Evolutionary conservation across 2,888 invertebrate genomes (phyloP), one percentile per base, ranked within the genome.

Genomic region (Lepidocyrtoides sp.): DNA sequence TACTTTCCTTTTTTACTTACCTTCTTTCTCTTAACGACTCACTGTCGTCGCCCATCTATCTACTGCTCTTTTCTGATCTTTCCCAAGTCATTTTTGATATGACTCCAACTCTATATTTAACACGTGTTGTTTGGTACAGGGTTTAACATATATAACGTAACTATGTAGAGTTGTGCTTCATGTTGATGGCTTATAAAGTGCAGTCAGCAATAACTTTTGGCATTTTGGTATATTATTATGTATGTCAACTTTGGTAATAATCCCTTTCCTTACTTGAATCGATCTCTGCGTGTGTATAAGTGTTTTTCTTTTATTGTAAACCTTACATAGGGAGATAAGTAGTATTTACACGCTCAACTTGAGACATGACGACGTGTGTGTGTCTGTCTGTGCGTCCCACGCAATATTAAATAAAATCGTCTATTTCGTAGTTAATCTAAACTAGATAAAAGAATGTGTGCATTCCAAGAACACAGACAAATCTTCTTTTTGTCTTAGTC

Each of bases 331-430:
- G 3, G 17, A 20, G 41, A 69, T 69, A 36, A n/a, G 51, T 17
- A n/a, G 41, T 72, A 44, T 23, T 44, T 72, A 72, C 10, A 72
- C 44, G 23, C 72, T 72, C 44, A 44, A 41, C 12, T 23, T 12
- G 44, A 44, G 12, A n/a, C 12, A 7, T 44, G 23, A n/a, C 12
- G 17, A 29, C 4, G n/a, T 69, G 12, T 69, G 60, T 26, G 26
- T 20, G 3, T 60, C 0, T 60, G 23, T 23, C 0, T 10, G 14
- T 60, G 60, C 8, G 60, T 69, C 66, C 36, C 66, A 36, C 66
- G 66, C 66, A 69, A 17, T 69, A n/a, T 48, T 26, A 48, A 44
- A 23, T 75, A 75, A 48, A 48, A 17, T 20, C 26, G 75, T 75
- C 29, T 26, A 48, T 8, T n/a, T n/a, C n/a, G n/a, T n/a, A n/a